Evolutionary conservation across 2,888 invertebrate species (phyloP).

Genomic region (Sarcophaga carnaria): DNA sequence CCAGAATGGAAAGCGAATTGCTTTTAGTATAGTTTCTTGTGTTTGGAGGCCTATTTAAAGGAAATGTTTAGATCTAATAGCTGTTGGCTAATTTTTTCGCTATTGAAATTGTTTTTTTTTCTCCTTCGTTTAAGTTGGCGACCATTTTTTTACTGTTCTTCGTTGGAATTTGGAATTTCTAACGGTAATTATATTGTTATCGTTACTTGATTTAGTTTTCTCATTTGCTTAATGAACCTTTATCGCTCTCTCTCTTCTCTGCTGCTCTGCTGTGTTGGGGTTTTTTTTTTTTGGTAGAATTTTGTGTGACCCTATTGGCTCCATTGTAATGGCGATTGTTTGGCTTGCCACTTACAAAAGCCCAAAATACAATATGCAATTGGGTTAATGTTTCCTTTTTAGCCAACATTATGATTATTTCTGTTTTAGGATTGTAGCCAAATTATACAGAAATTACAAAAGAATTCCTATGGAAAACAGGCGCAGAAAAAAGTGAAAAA

Average conservation of each 20-base stretch:
- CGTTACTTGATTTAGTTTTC: conserved; percentile 12
- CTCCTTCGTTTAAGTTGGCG: not conserved
- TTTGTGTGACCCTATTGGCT: conserved; percentile 54
- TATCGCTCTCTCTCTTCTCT: not conserved
- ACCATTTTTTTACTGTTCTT: not conserved
- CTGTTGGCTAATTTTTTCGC: too few relatives aligned
- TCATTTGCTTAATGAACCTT: conserved; percentile 45
- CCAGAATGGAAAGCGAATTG: too few relatives aligned
- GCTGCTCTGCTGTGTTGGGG: not conserved
- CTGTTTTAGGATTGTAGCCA: conserved; percentile 60
- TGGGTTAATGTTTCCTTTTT: conserved; percentile 58
- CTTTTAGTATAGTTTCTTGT: too few relatives aligned
- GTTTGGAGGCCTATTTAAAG: too few relatives aligned
- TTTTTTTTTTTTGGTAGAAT: not conserved
- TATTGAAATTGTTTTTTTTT: not conserved
- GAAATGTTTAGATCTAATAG: too few relatives aligned
- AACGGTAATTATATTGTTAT: not conserved
- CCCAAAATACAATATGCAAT: conserved; percentile 41
- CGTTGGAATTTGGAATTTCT: not conserved
- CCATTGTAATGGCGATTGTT: conserved; percentile 29
- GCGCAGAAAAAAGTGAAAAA: not conserved
- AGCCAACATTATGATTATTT: conserved; percentile 45
- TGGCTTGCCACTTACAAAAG: conserved; percentile 31
- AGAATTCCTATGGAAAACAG: not conserved
- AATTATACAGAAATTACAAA: conserved; percentile 9